These are phyloP conservation scores for Penaeus chinensis DNA, from an alignment of 1,140 invertebrate genomes.

Conservation along the genomic window DNA sequence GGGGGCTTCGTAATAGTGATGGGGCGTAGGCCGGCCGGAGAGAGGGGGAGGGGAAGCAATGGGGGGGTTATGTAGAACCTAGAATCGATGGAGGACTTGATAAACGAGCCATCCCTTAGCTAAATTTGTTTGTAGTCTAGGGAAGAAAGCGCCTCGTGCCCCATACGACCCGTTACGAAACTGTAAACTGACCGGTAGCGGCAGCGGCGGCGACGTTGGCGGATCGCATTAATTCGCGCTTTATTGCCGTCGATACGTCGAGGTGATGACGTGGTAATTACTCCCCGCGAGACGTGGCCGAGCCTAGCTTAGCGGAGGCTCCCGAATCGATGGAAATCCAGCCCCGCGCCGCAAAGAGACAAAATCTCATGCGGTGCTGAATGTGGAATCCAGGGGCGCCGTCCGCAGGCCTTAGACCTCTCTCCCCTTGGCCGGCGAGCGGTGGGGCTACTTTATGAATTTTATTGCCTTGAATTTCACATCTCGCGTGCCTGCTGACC, in stretches of 20 bases:
- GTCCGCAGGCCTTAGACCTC: background rate
- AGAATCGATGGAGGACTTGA: slow-evolving; percentile 37
- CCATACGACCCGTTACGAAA: slow-evolving; percentile 10
- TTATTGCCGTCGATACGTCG: too few relatives aligned
- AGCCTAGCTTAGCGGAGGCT: too few relatives aligned
- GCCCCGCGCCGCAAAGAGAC: too few relatives aligned
- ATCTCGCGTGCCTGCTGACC: slow-evolving; percentile 32
- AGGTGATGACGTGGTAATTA: too few relatives aligned
- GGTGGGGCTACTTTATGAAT: slow-evolving; percentile 33
- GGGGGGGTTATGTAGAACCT: background rate
- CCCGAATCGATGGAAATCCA: too few relatives aligned
- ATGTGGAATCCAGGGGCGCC: too few relatives aligned
- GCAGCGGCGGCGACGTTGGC: too few relatives aligned
- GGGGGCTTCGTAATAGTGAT: too few relatives aligned
- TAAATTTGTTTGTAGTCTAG: slow-evolving; percentile 40
- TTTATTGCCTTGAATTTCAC: slow-evolving; percentile 45
- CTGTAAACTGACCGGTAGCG: background rate
- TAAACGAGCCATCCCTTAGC: slow-evolving; percentile 24
- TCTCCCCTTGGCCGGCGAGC: background rate
- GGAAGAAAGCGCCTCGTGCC: slow-evolving; percentile 28
- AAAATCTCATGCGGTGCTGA: too few relatives aligned
- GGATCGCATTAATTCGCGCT: too few relatives aligned
- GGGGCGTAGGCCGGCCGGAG: background rate
- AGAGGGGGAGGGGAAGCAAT: background rate
- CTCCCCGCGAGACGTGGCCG: too few relatives aligned